A percentile compares a stretch with the other conserved stretches of the same genome.
Evolutionary conservation across 2,113 vertebrate species (phyloP).

Genomic region (Melospiza georgiana): DNA sequence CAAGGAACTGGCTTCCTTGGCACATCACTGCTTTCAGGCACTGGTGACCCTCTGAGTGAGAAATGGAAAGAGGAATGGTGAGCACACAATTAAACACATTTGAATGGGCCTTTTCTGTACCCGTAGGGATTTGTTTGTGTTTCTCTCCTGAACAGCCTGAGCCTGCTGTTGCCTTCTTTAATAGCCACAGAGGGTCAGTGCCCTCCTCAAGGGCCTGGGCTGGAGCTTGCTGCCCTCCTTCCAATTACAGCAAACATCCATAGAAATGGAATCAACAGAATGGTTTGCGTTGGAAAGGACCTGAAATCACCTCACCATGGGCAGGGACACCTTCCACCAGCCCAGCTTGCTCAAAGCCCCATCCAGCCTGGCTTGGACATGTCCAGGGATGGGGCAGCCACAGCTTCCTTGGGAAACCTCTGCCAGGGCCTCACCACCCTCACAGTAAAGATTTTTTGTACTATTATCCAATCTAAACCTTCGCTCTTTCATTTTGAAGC

Average conservation of each 20-base stretch:
- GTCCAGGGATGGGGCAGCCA: background rate
- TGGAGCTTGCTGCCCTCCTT: background rate
- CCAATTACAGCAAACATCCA: background rate
- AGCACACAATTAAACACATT: background rate
- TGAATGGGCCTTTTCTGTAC: background rate
- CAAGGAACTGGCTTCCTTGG: background rate
- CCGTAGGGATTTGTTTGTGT: background rate
- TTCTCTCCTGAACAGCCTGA: background rate
- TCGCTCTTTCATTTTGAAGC: background rate
- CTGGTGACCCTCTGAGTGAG: conserved; percentile 18
- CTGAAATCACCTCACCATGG: background rate
- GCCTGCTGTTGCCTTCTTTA: background rate
- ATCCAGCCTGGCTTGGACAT: background rate
- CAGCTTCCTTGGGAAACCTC: background rate
- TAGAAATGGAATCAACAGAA: background rate
- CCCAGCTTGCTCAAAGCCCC: background rate
- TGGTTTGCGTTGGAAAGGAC: background rate
- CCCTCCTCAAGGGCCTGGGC: background rate
- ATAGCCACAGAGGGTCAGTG: background rate
- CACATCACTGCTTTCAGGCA: conserved; percentile 38
- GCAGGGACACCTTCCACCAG: background rate
- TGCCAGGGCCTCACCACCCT: background rate
- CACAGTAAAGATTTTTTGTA: background rate
- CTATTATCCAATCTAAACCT: background rate
- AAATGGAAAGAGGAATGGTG: background rate